phyloP scores from a whole-genome alignment of 1,140 invertebrate species.

The Cydia strobilella region DNA sequence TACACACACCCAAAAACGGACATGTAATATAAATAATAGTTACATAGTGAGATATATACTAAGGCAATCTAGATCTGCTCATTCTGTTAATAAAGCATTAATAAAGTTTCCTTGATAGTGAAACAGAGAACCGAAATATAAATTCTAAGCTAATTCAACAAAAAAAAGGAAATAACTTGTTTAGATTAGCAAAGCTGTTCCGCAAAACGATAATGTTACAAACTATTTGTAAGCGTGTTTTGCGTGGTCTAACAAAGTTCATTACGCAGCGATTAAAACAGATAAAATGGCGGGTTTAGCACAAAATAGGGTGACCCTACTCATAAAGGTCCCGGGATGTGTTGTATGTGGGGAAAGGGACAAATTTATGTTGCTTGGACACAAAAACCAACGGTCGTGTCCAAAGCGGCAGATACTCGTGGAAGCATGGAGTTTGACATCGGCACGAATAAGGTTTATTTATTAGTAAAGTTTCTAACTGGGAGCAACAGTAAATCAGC shows the following conservation, averaged over 20 bases:
- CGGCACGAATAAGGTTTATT: slow-evolving; percentile 69
- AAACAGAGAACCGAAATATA: neutral
- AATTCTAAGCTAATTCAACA: neutral
- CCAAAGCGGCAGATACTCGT: slow-evolving; percentile 57
- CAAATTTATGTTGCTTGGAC: slow-evolving; percentile 63
- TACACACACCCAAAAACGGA: no score
- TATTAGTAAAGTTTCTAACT: slow-evolving; percentile 69
- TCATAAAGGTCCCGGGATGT: slow-evolving; percentile 64
- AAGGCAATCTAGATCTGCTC: no score
- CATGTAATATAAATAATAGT: no score
- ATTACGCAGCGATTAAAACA: slow-evolving; percentile 64
- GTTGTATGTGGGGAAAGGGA: slow-evolving; percentile 59
- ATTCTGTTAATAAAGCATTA: no score
- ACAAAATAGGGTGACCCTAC: slow-evolving; percentile 57
- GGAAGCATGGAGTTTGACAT: slow-evolving; percentile 60
- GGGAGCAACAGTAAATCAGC: slow-evolving; percentile 61
- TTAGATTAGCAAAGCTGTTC: slow-evolving; percentile 31
- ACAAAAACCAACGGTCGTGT: slow-evolving; percentile 61
- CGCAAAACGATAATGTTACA: slow-evolving; percentile 30
- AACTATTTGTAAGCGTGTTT: slow-evolving; percentile 21
- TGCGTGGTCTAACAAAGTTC: slow-evolving; percentile 46
- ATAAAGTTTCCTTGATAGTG: no score
- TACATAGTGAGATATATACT: no score
- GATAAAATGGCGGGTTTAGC: slow-evolving; percentile 60
- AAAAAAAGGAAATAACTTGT: neutral